A percentile compares a stretch with the other conserved stretches of the same genome.
These are phyloP conservation scores for Gymnogyps californianus DNA, from an alignment of 2,113 vertebrate genomes.

Conservation along the genomic window DNA sequence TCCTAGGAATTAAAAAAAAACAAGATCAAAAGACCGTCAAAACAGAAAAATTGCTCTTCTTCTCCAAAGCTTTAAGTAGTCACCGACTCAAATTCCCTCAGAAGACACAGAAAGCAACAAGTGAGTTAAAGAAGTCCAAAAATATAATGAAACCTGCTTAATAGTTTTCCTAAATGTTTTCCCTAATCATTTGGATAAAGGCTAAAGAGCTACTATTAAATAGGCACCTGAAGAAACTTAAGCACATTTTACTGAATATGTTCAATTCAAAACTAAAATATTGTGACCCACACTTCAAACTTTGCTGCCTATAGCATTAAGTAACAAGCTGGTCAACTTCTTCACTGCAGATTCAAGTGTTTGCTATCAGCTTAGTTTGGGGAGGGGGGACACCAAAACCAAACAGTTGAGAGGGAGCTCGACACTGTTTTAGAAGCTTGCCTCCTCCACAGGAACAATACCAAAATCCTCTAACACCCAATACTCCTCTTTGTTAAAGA, in stretches of 20 bases:
- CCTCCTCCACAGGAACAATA: not conserved
- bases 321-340: not conserved
- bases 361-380: not conserved
- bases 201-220: not conserved
- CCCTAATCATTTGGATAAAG: not conserved
- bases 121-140: not conserved
- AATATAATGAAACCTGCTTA: rapidly evolving
- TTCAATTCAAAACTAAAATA: not conserved
- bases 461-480: not conserved
- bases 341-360: not conserved
- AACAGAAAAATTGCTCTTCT: rapidly evolving
- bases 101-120: not conserved
- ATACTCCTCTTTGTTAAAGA: not conserved
- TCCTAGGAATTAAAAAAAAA: slow-evolving; percentile 75
- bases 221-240: not conserved
- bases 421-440: not conserved
- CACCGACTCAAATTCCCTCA: not conserved
- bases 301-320: rapidly evolving
- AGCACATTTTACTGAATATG: rapidly evolving
- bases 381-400: not conserved
- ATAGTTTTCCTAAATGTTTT: not conserved
- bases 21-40: not conserved
- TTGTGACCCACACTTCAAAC: rapidly evolving
- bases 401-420: rapidly evolving
- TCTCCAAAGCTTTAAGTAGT: not conserved